Percentiles rank a stretch among this genome's conserved stretches.
These are phyloP conservation scores for Dascyllus trimaculatus DNA, from an alignment of 2,113 vertebrate genomes.

Conservation along the genomic window DNA sequence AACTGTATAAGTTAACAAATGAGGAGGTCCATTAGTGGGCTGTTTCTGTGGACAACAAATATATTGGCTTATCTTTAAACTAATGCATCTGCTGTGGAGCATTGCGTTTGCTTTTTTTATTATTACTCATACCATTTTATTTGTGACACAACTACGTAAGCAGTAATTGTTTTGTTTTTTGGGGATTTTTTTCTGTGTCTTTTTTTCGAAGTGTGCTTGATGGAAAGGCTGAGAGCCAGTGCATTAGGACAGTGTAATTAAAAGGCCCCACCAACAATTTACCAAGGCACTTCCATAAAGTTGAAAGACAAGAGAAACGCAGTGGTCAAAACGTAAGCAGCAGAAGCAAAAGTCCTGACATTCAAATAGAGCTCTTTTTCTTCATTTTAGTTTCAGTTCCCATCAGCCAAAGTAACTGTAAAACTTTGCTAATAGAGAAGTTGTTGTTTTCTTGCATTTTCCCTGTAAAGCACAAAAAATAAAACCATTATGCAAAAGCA, in stretches of 20 bases:
- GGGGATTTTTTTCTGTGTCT: neutral
- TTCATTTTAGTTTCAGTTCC: neutral
- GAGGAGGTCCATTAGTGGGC: constrained; percentile 19
- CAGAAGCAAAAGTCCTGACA: neutral
- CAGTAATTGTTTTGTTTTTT: neutral
- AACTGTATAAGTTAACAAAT: constrained; percentile 7
- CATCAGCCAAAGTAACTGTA: too few species aligned
- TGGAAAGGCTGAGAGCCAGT: neutral
- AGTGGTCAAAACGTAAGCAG: too few species aligned
- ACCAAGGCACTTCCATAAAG: too few species aligned
- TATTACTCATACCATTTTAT: too few species aligned
- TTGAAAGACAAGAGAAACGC: too few species aligned
- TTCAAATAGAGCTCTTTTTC: neutral
- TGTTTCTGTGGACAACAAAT: neutral
- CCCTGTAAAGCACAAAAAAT: too few species aligned
- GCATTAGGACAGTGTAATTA: neutral
- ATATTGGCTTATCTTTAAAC: too few species aligned
- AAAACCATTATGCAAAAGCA: neutral
- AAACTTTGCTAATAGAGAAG: too few species aligned
- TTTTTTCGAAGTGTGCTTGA: neutral
- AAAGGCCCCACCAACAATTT: neutral
- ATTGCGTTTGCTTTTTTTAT: too few species aligned
- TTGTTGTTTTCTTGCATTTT: too few species aligned
- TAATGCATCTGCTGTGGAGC: too few species aligned
- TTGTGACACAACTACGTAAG: too few species aligned